Conservation (phyloP, 2,113 vertebrate genomes). For the Tragelaphus imberbis region DNA sequence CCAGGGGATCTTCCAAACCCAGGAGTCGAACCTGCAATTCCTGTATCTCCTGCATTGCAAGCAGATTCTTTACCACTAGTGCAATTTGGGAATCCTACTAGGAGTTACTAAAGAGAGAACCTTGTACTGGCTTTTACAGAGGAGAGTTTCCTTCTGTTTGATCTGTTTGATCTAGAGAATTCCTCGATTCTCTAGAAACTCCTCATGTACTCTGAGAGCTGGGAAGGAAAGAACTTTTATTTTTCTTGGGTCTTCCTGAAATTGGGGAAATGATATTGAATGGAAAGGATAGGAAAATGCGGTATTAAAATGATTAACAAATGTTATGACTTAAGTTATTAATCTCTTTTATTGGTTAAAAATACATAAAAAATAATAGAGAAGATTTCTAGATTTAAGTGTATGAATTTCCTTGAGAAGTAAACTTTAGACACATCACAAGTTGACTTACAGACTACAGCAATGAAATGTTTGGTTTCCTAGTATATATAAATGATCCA, state of each 20-base stretch:
- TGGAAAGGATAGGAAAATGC: background rate
- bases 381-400: background rate
- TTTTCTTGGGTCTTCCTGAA: background rate
- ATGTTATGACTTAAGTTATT: background rate
- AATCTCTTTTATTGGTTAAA: background rate
- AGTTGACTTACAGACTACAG: background rate
- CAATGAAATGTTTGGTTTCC: background rate
- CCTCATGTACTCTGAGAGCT: background rate
- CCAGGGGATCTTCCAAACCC: background rate
- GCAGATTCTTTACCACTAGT: background rate
- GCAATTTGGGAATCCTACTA: background rate
- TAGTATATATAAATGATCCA: background rate
- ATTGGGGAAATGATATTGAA: background rate
- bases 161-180: background rate
- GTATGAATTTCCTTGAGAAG: background rate
- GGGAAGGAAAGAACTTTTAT: background rate
- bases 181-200: background rate
- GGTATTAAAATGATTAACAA: background rate
- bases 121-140: background rate
- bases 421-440: background rate
- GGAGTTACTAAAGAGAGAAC: background rate
- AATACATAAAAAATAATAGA: background rate
- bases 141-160: background rate
- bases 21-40: background rate
- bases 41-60: background rate